A percentile compares a stretch with the other conserved stretches of the same genome.
phyloP scores from a whole-genome alignment of 1,140 invertebrate species.

The Sitophilus oryzae region DNA sequence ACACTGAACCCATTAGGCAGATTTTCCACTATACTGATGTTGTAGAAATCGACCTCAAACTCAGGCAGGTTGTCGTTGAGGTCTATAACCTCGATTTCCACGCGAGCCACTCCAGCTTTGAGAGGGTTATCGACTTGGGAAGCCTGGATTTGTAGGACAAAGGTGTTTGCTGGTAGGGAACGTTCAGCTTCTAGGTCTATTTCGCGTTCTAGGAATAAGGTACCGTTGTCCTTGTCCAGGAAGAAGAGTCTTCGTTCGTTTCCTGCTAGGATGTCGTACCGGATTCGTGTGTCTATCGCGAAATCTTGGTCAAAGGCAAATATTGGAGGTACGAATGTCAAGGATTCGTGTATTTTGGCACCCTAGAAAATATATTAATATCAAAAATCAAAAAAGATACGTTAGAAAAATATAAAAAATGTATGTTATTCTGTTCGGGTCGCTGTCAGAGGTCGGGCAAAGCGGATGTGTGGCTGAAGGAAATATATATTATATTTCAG shows the following conservation, averaged over 20 bases:
- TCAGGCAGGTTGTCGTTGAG: conserved; percentile 79
- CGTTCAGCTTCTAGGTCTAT: conserved; percentile 69
- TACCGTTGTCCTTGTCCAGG: conserved; percentile 66
- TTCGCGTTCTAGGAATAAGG: conserved; percentile 68
- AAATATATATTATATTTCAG: too few species aligned
- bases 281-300: conserved; percentile 59
- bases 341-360: conserved; percentile 57
- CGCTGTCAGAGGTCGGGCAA: too few species aligned
- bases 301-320: conserved; percentile 70
- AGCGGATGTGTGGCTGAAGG: too few species aligned
- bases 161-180: conserved; percentile 63
- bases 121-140: conserved; percentile 61
- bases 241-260: conserved; percentile 67
- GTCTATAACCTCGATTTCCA: conserved; percentile 74
- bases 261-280: conserved; percentile 69
- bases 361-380: conserved; percentile 53
- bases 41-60: conserved; percentile 83
- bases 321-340: conserved; percentile 65
- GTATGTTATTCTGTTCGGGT: too few species aligned
- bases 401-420: too few species aligned
- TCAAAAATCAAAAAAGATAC: too few species aligned
- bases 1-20: conserved; percentile 81
- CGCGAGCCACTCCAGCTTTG: conserved; percentile 64
- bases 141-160: conserved; percentile 72
- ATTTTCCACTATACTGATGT: conserved; percentile 87